Conservation (phyloP, 2,888 invertebrate species). For the Celastrina argiolus region DNA sequence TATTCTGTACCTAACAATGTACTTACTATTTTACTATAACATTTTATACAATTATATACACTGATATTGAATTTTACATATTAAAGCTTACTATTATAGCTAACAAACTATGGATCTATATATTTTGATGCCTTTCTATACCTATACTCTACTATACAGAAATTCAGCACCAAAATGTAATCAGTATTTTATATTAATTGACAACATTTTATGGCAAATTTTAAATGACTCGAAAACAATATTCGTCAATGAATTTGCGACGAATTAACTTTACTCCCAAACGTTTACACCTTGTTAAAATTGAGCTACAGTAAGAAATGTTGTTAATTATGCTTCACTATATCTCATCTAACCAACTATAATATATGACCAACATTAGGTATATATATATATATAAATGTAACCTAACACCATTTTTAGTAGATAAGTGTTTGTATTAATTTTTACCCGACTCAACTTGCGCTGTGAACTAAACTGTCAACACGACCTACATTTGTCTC, state of each 20-base stretch:
- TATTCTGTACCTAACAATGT: conserved; percentile 7
- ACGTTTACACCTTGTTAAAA: too few species aligned
- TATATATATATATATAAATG: conserved; percentile 21
- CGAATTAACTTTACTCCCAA: too few species aligned
- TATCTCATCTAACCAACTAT: neutral
- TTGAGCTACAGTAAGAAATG: neutral
- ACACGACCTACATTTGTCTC: neutral
- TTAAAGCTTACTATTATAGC: neutral
- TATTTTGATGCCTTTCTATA: conserved; percentile 19
- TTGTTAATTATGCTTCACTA: conserved; percentile 9
- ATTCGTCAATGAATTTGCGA: neutral
- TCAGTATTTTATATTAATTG: neutral
- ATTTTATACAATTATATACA: conserved; percentile 17
- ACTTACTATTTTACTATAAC: conserved; percentile 1
- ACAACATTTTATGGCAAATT: neutral
- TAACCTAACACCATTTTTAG: conserved; percentile 22
- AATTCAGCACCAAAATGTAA: neutral
- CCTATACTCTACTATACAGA: conserved; percentile 1
- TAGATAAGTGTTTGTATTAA: conserved; percentile 28
- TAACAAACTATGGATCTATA: conserved; percentile 12
- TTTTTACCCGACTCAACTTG: conserved; percentile 26
- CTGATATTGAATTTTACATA: conserved; percentile 6
- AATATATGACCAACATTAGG: conserved; percentile 8
- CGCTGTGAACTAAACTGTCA: neutral
- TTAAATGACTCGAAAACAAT: neutral